These are phyloP conservation scores for Mythimna impura DNA, from an alignment of 2,888 invertebrate genomes.

Conservation along the genomic window DNA sequence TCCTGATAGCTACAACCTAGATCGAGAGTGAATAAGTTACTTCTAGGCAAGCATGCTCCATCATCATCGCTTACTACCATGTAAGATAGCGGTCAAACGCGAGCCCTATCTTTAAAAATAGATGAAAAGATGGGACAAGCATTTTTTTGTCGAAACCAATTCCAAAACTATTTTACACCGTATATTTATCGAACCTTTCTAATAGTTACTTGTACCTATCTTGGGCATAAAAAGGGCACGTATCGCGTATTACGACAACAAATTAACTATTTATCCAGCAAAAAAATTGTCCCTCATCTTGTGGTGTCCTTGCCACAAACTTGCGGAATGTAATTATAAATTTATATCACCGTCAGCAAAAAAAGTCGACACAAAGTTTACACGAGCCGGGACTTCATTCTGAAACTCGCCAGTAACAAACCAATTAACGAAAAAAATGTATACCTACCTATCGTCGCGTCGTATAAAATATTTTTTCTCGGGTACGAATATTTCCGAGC, in stretches of 20 bases:
- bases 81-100: too few relatives aligned
- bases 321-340: conserved; percentile 67
- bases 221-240: neutral
- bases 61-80: too few relatives aligned
- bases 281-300: conserved; percentile 26
- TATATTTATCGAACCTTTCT: too few relatives aligned
- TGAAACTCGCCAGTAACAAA: conserved; percentile 68
- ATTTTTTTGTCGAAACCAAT: too few relatives aligned
- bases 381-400: conserved; percentile 53
- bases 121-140: too few relatives aligned
- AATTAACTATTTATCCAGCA: conserved; percentile 4
- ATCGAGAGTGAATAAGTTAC: too few relatives aligned
- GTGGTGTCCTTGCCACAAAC: conserved; percentile 31
- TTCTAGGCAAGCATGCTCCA: too few relatives aligned
- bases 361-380: conserved; percentile 61
- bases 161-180: too few relatives aligned
- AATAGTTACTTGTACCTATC: neutral
- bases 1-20: too few relatives aligned
- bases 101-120: too few relatives aligned
- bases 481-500: conserved; percentile 58
- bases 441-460: conserved; percentile 24
- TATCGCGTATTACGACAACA: neutral
- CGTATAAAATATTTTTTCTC: conserved; percentile 41
- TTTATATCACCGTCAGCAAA: conserved; percentile 62
- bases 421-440: conserved; percentile 70